These are phyloP conservation scores for Papilio machaon DNA, from an alignment of 1,140 invertebrate species.

Conservation along the genomic window DNA sequence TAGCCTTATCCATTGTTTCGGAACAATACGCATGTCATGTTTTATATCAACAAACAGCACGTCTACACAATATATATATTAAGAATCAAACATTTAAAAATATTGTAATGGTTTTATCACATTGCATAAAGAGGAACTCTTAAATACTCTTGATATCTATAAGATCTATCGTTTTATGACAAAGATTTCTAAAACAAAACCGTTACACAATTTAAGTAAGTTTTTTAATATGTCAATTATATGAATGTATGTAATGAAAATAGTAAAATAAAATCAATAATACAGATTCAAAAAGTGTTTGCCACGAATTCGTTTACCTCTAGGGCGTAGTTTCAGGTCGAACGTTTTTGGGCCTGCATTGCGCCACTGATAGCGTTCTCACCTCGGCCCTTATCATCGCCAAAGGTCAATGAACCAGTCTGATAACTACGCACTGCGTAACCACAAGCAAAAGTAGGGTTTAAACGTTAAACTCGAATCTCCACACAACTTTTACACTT, in stretches of 20 bases:
- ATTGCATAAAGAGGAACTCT: no score
- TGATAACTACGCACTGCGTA: conserved; percentile 54
- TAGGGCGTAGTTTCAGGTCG: conserved; percentile 50
- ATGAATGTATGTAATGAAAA: no score
- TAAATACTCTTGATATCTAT: no score
- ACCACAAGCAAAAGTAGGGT: conserved; percentile 36
- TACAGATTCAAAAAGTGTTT: background rate
- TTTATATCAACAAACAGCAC: conserved; percentile 41
- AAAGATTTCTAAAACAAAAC: no score
- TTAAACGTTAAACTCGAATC: conserved; percentile 37
- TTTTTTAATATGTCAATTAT: no score
- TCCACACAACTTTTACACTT: conserved; percentile 22
- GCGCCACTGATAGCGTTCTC: conserved; percentile 71
- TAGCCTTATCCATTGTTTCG: conserved; percentile 45
- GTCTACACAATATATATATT: conserved; percentile 5
- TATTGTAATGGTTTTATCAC: background rate
- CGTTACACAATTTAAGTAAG: no score
- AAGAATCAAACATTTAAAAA: conserved; percentile 3
- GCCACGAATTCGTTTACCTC: conserved; percentile 61
- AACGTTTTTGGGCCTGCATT: conserved; percentile 70
- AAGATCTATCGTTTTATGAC: no score
- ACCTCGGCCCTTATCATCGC: conserved; percentile 66
- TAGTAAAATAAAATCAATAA: background rate
- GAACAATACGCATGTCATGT: conserved; percentile 50
- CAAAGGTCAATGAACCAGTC: conserved; percentile 56